Conservation (phyloP, 1,140 invertebrate genomes). For the Telenomus remus region DNA sequence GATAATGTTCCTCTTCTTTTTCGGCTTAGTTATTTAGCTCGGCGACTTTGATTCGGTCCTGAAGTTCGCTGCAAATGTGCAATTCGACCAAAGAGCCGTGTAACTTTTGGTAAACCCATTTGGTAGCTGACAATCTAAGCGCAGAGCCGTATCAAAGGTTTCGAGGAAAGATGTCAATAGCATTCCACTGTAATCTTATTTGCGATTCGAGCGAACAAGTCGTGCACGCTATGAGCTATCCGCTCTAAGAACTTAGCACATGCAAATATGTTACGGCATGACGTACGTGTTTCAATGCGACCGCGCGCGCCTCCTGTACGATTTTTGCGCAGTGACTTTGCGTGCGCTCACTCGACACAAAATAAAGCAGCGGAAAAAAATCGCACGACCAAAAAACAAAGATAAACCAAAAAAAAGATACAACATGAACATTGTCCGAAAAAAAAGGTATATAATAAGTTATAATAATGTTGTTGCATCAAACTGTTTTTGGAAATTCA, state of each 20-base stretch:
- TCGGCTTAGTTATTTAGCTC: no score
- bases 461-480: no score
- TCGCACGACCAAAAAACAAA: slow-evolving; percentile 2
- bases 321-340: slow-evolving; percentile 45
- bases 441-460: no score
- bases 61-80: slow-evolving; percentile 18
- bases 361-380: slow-evolving; percentile 4
- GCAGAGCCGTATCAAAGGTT: slow-evolving; percentile 45
- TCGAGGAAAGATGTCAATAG: slow-evolving; percentile 59
- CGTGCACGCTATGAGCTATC: slow-evolving; percentile 61
- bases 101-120: slow-evolving; percentile 30
- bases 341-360: slow-evolving; percentile 38
- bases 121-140: slow-evolving; percentile 27
- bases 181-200: slow-evolving; percentile 63
- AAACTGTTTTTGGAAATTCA: no score
- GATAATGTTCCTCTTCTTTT: no score
- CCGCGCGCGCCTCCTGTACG: slow-evolving; percentile 26
- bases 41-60: no score
- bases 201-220: slow-evolving; percentile 58
- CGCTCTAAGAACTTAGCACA: slow-evolving; percentile 57
- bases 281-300: slow-evolving; percentile 53
- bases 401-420: not conserved
- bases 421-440: no score
- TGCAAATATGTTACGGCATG: slow-evolving; percentile 62
- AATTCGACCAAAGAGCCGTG: slow-evolving; percentile 11